phyloP scores from a whole-genome alignment of 1,140 invertebrate species.

The Drosophila repletoides region DNA sequence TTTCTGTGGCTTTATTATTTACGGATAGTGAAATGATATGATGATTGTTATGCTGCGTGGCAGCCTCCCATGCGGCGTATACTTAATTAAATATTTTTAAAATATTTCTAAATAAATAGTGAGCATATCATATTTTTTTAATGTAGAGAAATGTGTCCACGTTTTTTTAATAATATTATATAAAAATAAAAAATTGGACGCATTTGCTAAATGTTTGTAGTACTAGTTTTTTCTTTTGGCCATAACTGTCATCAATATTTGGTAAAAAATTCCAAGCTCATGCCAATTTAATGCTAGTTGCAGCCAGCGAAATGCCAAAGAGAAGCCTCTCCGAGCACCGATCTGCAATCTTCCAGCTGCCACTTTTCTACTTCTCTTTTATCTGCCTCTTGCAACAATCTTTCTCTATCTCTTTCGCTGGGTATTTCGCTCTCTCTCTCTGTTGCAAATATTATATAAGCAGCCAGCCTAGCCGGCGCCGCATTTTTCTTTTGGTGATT shows the following conservation, averaged over 20 bases:
- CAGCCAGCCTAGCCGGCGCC: constrained; percentile 43
- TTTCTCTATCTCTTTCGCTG: too few relatives aligned
- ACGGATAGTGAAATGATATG: constrained; percentile 12
- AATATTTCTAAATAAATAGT: constrained; percentile 37
- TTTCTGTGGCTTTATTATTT: constrained; percentile 38
- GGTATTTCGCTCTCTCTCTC: constrained; percentile 20
- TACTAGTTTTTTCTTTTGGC: neutral
- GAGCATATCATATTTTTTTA: too few relatives aligned
- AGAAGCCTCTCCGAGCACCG: neutral
- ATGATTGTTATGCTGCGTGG: constrained; percentile 19
- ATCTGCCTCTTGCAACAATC: neutral
- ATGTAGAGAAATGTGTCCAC: too few relatives aligned
- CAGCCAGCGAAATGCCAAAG: constrained; percentile 33
- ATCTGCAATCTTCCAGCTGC: neutral
- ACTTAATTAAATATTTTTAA: constrained; percentile 43
- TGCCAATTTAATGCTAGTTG: constrained; percentile 60
- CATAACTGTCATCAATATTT: constrained; percentile 69
- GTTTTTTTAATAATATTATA: too few relatives aligned
- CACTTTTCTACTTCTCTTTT: too few relatives aligned
- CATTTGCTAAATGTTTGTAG: too few relatives aligned
- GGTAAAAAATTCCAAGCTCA: constrained; percentile 70
- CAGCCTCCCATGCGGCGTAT: constrained; percentile 25
- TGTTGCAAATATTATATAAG: constrained; percentile 62
- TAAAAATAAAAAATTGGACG: too few relatives aligned
- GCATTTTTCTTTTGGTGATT: constrained; percentile 48